Percentiles rank a stretch among this genome's conserved stretches.
Evolutionary conservation across 2,797 vertebrate genomes (phyloP).

Genomic region (Pterois miles): DNA sequence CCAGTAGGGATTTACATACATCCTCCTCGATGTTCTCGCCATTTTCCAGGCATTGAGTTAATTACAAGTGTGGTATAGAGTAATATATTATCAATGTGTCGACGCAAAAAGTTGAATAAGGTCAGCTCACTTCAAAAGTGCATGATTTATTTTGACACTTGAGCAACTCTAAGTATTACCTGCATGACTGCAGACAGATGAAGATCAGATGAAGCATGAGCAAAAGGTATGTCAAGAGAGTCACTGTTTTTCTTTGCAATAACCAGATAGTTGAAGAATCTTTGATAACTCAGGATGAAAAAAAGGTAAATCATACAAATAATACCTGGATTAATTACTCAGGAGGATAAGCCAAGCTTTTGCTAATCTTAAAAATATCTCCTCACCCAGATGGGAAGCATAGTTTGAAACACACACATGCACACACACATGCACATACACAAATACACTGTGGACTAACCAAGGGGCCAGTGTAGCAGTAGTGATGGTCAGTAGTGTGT

Average conservation of each 20-base stretch:
- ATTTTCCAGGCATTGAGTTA: conserved; percentile 22
- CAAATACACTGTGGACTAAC: conserved; percentile 29
- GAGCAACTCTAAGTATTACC: conserved; percentile 30
- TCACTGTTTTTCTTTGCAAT: conserved; percentile 3
- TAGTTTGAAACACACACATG: conserved; percentile 10
- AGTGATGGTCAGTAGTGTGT: conserved; percentile 69
- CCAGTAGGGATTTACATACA: conserved; percentile 7
- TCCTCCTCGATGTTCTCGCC: conserved; percentile 20
- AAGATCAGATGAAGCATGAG: conserved; percentile 35
- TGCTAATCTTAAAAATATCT: conserved; percentile 45
- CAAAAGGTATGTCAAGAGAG: conserved; percentile 24
- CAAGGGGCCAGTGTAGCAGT: conserved; percentile 47
- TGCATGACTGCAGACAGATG: conserved; percentile 41
- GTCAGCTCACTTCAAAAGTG: conserved; percentile 46
- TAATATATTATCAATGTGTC: conserved; percentile 43
- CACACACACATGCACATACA: conserved; percentile 8
- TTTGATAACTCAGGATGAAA: conserved; percentile 25
- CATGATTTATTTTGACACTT: conserved; percentile 58
- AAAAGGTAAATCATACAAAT: neutral
- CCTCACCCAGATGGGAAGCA: conserved; percentile 25
- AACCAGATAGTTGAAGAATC: conserved; percentile 3
- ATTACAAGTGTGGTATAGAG: conserved; percentile 40
- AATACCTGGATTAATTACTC: neutral
- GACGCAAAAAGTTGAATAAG: conserved; percentile 42
- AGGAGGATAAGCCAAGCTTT: no score